Evolutionary conservation across 2,113 vertebrate species (phyloP), one percentile per base, ranked within the genome.

Genomic region (Dolichallabes microphthalmus): DNA sequence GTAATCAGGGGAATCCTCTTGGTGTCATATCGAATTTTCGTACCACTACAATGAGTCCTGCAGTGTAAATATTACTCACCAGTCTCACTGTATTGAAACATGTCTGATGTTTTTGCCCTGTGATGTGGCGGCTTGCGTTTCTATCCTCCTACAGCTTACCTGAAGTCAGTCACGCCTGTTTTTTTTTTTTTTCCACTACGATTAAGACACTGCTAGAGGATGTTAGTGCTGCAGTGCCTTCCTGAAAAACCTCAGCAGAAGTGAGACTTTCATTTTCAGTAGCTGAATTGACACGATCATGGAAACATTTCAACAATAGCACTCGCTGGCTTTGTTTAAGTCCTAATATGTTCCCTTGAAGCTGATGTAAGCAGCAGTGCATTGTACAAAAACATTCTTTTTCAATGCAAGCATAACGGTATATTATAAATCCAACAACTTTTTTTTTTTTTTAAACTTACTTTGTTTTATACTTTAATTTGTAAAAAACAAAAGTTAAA

Each of bases 61-160:
- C 92, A 93, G 92, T 94, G 94, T 92, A 80, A 81, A 94, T 94
- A 94, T 96, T 95, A 96, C 93, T 96, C 93, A 94, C 92, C 88
- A 91, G 90, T 90, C 91, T 93, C 90, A 93, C 84, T 84, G 89
- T 93, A 94, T 93, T 91, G 92, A 92, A 93, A 93, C 87, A 64
- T 82, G 88, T 91, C 91, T 95, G 89, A 85, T 93, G 85, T 84
- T 91, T 88, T 77, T 35, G 15, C 86, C 68, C 89, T 93, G 94
- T 96, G 91, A 96, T 93, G 95, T 96, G 94, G 94, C 91, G 80
- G 88, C 88, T 92, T 94, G 95, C 94, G 94, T 93, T 92, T 96
- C 95, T 93, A 93, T 94, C 91, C 88, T 92, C 93, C 93, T 93
- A 92, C 92, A 95, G 92, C 94, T 97, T 95, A 92, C 96, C 94